Evolutionary conservation across 2,113 vertebrate species (phyloP).

Genomic region (Eurystomus gularis): DNA sequence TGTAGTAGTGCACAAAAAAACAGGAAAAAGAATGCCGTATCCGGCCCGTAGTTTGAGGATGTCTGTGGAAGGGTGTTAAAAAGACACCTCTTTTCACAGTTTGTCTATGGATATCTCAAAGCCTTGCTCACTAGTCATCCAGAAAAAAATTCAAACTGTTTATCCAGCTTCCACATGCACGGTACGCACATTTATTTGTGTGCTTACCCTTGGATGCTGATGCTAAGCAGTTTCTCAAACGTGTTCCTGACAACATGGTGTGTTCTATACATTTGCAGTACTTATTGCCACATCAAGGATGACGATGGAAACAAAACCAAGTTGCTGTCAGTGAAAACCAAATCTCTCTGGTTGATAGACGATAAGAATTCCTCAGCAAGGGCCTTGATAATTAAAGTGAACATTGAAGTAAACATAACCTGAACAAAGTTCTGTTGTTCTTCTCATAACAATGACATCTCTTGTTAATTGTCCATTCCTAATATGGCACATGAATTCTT

Average conservation of each 20-base stretch:
- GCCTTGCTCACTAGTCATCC: not conserved
- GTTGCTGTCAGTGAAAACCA: not conserved
- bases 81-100: not conserved
- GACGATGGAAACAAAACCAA: not conserved
- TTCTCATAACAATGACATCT: not conserved
- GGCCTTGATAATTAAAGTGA: not conserved
- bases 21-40: too few species aligned
- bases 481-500: not conserved
- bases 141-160: not conserved
- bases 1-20: too few species aligned
- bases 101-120: not conserved
- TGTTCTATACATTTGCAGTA: not conserved
- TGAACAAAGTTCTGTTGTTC: not conserved
- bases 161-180: not conserved
- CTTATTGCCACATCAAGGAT: not conserved
- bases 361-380: not conserved
- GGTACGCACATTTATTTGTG: not conserved
- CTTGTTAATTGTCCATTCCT: constrained; percentile 5
- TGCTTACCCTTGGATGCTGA: not conserved
- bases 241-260: fast-evolving
- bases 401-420: too few species aligned
- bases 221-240: not conserved
- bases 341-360: not conserved
- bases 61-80: not conserved
- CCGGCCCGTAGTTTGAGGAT: too few species aligned